Evolutionary conservation across 2,888 invertebrate genomes (phyloP).

Genomic region (Drosophila tripunctata): DNA sequence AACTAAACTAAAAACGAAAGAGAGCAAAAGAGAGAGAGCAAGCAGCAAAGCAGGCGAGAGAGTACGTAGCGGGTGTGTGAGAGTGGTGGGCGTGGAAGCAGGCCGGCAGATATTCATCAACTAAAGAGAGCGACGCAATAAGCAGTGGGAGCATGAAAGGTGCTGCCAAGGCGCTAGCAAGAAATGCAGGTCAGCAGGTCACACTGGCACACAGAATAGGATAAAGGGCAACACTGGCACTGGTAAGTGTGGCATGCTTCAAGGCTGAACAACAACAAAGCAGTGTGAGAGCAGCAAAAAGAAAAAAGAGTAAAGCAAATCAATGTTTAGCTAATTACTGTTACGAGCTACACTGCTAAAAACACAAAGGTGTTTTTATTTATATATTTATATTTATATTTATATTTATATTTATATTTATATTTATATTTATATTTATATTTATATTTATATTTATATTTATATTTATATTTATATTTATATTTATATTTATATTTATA

Average conservation of each 20-base stretch:
- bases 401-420: too few relatives aligned
- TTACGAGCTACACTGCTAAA: constrained; percentile 51
- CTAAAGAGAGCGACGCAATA: constrained; percentile 7
- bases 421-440: too few relatives aligned
- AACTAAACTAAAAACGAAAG: constrained; percentile 12
- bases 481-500: too few relatives aligned
- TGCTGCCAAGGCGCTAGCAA: constrained; percentile 31
- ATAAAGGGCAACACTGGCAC: constrained; percentile 20
- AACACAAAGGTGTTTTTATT: too few relatives aligned
- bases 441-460: too few relatives aligned
- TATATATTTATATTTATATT: too few relatives aligned
- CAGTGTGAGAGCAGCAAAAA: background rate
- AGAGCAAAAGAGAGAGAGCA: background rate
- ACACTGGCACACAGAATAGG: constrained; percentile 38
- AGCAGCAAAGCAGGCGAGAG: background rate
- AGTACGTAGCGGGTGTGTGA: background rate
- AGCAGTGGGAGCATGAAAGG: constrained; percentile 26
- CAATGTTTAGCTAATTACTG: constrained; percentile 41
- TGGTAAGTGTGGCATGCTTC: constrained; percentile 42
- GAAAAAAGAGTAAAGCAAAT: background rate
- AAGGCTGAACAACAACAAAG: constrained; percentile 37
- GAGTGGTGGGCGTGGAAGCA: too few relatives aligned
- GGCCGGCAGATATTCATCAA: too few relatives aligned
- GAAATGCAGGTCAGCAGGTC: constrained; percentile 55
- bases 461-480: too few relatives aligned